phyloP scores from a whole-genome alignment of 1,140 invertebrate genomes.

The Anagrus nilaparvatae region DNA sequence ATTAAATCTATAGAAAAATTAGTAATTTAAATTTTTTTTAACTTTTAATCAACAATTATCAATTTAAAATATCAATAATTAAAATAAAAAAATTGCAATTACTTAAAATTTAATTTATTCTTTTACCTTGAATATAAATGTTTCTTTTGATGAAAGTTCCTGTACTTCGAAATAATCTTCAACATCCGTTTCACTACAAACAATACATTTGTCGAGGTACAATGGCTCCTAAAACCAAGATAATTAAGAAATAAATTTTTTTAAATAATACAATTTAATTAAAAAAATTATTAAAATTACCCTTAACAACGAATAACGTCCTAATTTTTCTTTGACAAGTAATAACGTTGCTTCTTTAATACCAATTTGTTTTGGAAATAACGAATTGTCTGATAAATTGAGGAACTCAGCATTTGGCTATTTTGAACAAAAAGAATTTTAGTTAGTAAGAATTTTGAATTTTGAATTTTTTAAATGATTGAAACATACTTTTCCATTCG shows the following conservation, averaged over 20 bases:
- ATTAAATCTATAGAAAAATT: slow-evolving; percentile 1
- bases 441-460: not conserved
- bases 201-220: slow-evolving; percentile 80
- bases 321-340: slow-evolving; percentile 81
- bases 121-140: slow-evolving; percentile 90
- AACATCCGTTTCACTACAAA: slow-evolving; percentile 76
- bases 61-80: not conserved
- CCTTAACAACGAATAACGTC: slow-evolving; percentile 72
- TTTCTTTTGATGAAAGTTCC: slow-evolving; percentile 85
- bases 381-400: slow-evolving; percentile 35
- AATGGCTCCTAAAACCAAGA: slow-evolving; percentile 61
- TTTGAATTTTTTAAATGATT: not conserved
- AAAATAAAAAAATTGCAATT: not conserved
- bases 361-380: slow-evolving; percentile 56
- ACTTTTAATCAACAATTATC: not conserved
- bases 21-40: not conserved
- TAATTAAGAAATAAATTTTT: slow-evolving; percentile 12
- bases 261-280: slow-evolving; percentile 2
- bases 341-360: slow-evolving; percentile 80
- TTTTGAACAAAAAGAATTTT: not conserved
- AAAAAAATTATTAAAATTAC: slow-evolving; percentile 36
- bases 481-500: slow-evolving; percentile 65
- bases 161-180: slow-evolving; percentile 94
- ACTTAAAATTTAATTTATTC: not conserved
- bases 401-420: slow-evolving; percentile 43